phyloP scores from a whole-genome alignment of 2,113 vertebrate genomes.

The Acanthisitta chloris region DNA sequence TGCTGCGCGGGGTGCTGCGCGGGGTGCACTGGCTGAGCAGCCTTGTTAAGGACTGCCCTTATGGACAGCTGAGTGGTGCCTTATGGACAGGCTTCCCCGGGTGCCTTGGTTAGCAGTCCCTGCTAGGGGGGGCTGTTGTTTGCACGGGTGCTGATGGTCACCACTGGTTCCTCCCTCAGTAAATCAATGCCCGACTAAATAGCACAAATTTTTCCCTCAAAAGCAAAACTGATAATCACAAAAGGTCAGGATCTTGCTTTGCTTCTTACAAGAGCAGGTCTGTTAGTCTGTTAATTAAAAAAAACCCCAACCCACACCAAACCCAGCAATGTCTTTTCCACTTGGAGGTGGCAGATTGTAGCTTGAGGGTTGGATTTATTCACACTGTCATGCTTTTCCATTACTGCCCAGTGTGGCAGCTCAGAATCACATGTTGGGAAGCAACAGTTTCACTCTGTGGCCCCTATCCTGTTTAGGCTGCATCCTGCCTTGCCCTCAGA shows the following conservation, averaged over 20 bases:
- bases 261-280: background rate
- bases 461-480: background rate
- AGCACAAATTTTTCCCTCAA: background rate
- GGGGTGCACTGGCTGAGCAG: accelerated
- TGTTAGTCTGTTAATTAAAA: background rate
- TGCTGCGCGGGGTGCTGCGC: background rate
- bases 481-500: background rate
- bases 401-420: background rate
- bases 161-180: background rate
- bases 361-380: background rate
- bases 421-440: background rate
- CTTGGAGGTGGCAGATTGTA: background rate
- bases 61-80: no score
- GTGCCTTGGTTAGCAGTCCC: background rate
- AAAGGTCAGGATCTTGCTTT: background rate
- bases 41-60: background rate
- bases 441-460: background rate
- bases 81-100: background rate
- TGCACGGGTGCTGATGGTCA: background rate
- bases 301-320: background rate
- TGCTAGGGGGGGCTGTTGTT: background rate
- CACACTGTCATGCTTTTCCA: background rate
- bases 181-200: background rate
- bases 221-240: background rate
- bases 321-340: background rate